A percentile compares a stretch with the other conserved stretches of the same genome.
Evolutionary conservation across 2,113 vertebrate genomes (phyloP).

Genomic region (Ptychochromis oligacanthus): DNA sequence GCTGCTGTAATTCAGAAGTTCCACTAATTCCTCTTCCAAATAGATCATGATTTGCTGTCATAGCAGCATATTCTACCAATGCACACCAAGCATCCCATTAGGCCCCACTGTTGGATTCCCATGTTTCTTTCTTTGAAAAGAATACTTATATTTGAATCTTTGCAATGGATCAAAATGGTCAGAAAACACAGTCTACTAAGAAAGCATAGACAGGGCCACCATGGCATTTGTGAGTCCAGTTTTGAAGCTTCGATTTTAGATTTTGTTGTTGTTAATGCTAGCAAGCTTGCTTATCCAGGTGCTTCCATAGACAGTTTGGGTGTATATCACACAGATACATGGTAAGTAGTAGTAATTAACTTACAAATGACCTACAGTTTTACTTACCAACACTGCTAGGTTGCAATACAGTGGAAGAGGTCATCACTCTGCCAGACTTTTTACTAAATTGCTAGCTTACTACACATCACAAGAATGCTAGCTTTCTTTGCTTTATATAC

Average conservation of each 20-base stretch:
- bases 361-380: background rate
- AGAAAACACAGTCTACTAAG: background rate
- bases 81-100: slow-evolving; percentile 1
- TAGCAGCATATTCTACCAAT: background rate
- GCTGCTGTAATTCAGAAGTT: background rate
- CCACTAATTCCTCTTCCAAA: background rate
- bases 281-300: too few species aligned
- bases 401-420: background rate
- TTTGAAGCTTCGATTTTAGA: too few species aligned
- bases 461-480: background rate
- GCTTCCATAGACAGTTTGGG: background rate
- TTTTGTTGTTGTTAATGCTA: too few species aligned
- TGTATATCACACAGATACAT: background rate
- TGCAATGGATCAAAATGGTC: background rate
- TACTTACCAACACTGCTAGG: too few species aligned
- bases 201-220: too few species aligned
- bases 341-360: background rate
- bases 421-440: background rate
- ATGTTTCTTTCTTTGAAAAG: background rate
- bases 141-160: background rate
- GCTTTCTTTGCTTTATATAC: background rate
- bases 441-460: background rate
- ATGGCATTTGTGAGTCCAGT: too few species aligned
- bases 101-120: background rate
- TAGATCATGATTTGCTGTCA: slow-evolving; percentile 4